Percentiles rank a stretch among this genome's conserved stretches.
phyloP scores from a whole-genome alignment of 1,140 invertebrate genomes.

The Teleopsis dalmanni region DNA sequence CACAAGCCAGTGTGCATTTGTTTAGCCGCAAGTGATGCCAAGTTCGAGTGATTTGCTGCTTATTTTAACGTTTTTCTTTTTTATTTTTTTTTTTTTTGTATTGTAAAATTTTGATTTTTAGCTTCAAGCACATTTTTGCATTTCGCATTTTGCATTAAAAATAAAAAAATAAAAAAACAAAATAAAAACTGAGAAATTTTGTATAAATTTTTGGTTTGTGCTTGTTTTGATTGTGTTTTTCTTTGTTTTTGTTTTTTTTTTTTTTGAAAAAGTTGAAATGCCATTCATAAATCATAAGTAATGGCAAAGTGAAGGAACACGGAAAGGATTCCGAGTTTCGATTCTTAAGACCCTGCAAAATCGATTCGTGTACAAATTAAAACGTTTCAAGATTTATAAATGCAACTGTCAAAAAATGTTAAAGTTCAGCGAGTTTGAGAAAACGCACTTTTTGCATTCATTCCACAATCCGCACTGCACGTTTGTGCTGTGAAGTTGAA shows the following conservation, averaged over 20 bases:
- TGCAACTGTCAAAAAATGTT: constrained; percentile 37
- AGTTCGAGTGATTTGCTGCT: too few relatives aligned
- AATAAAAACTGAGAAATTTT: background rate
- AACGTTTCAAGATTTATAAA: constrained; percentile 45
- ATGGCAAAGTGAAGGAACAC: background rate
- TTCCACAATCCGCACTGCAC: too few relatives aligned
- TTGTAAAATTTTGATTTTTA: too few relatives aligned
- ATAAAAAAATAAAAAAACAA: too few relatives aligned
- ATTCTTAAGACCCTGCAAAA: constrained; percentile 16
- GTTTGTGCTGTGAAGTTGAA: too few relatives aligned
- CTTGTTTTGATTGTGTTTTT: background rate
- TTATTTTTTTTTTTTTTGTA: too few relatives aligned
- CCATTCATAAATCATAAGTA: constrained; percentile 8
- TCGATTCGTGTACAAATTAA: constrained; percentile 44
- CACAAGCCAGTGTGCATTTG: background rate
- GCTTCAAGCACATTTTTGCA: too few relatives aligned
- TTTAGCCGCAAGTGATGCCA: background rate
- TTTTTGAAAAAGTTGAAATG: constrained; percentile 6
- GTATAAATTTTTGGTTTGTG: background rate
- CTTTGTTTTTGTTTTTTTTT: background rate
- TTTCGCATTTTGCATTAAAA: too few relatives aligned
- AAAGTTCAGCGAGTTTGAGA: too few relatives aligned
- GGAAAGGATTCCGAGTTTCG: background rate
- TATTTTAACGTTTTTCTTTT: too few relatives aligned
- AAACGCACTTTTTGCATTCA: too few relatives aligned